A percentile compares a stretch with the other conserved stretches of the same genome.
Evolutionary conservation across 2,113 vertebrate genomes (phyloP).

Genomic region (Calcarius ornatus): DNA sequence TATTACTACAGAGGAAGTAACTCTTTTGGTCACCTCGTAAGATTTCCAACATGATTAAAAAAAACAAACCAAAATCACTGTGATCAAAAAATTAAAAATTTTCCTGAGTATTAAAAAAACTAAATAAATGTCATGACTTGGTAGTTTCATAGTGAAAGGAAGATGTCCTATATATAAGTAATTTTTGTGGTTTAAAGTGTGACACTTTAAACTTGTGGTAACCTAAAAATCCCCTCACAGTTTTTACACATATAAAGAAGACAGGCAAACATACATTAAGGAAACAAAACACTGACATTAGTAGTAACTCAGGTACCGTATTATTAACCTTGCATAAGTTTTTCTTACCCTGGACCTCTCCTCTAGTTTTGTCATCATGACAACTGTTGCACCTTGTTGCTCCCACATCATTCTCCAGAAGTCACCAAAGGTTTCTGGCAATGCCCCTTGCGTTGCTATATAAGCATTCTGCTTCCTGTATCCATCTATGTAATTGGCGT

Average conservation of each 20-base stretch:
- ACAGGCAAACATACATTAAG: not conserved
- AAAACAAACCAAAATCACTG: not conserved
- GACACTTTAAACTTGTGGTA: not conserved
- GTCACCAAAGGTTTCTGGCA: slow-evolving; percentile 97
- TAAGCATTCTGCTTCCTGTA: slow-evolving; percentile 98
- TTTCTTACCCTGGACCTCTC: slow-evolving; percentile 92
- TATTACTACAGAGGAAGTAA: not conserved
- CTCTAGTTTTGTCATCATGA: slow-evolving; percentile 99
- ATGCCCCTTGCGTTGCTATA: slow-evolving; percentile 92
- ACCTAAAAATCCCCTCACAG: not conserved
- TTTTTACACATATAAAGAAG: not conserved
- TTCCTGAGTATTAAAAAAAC: not conserved
- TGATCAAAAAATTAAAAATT: not conserved
- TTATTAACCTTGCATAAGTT: not conserved
- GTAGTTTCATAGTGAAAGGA: not conserved
- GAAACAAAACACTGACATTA: not conserved
- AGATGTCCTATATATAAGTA: not conserved
- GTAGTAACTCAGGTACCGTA: not conserved
- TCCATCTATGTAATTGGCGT: slow-evolving; percentile 98
- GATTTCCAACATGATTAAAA: not conserved
- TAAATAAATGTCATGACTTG: not conserved
- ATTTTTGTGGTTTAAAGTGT: not conserved
- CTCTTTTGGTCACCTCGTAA: not conserved
- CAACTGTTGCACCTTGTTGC: slow-evolving; percentile 91
- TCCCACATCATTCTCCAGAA: slow-evolving; percentile 99